Evolutionary conservation across 2,797 vertebrate species (phyloP).

Genomic region (Argyrosomus regius): DNA sequence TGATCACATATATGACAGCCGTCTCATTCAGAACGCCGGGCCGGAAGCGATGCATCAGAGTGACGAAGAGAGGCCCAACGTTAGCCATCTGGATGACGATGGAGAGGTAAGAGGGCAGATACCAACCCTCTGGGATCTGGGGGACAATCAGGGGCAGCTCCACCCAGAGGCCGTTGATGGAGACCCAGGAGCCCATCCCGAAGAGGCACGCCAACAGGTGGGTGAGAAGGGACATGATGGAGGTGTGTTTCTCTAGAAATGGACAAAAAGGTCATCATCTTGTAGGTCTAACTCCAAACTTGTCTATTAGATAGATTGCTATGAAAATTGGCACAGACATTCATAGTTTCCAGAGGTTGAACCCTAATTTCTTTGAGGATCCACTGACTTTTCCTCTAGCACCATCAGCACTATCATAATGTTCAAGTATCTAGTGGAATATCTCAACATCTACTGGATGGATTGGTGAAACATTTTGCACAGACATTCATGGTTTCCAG

Average conservation of each 20-base stretch:
- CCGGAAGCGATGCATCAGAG: constrained; percentile 84
- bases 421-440: no score
- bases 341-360: neutral
- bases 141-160: constrained; percentile 88
- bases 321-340: no score
- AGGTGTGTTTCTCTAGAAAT: constrained; percentile 3
- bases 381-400: no score
- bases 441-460: no score
- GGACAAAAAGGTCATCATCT: neutral
- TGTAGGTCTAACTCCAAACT: neutral
- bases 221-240: constrained; percentile 82
- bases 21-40: constrained; percentile 81
- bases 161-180: constrained; percentile 91
- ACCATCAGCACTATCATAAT: no score
- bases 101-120: constrained; percentile 90
- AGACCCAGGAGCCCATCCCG: constrained; percentile 90
- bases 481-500: no score
- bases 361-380: neutral
- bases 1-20: constrained; percentile 81
- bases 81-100: constrained; percentile 91
- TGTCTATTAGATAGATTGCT: neutral
- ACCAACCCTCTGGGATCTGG: constrained; percentile 87
- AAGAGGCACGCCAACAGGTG: constrained; percentile 86
- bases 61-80: constrained; percentile 86
- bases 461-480: no score